phyloP scores from a whole-genome alignment of 2,888 invertebrate genomes.

The Rotaria macrura region DNA sequence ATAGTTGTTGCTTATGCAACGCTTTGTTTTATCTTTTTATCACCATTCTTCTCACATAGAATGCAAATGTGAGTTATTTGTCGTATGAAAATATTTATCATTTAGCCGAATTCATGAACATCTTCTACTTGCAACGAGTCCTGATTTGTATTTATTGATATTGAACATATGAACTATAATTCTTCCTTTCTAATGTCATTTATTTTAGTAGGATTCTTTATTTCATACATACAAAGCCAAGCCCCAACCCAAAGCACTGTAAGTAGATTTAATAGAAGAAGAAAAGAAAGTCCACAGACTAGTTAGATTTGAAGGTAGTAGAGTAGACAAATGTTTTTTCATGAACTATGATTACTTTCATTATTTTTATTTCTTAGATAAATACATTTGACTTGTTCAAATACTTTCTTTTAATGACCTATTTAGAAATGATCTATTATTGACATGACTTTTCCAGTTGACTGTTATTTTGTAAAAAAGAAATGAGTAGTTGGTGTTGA shows the following conservation, averaged over 20 bases:
- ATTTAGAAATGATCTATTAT: no score
- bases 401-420: no score
- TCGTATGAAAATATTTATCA: background rate
- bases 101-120: background rate
- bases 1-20: background rate
- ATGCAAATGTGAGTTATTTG: background rate
- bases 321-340: no score
- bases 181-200: background rate
- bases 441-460: no score
- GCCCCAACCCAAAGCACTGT: background rate
- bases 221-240: background rate
- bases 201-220: background rate
- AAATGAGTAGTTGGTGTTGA: no score
- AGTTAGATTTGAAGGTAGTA: no score
- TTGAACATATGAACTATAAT: background rate
- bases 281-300: no score
- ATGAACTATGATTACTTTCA: no score
- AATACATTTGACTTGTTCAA: no score
- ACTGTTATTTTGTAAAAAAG: no score
- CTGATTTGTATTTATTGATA: background rate
- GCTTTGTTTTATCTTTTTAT: background rate
- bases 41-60: background rate
- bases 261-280: background rate
- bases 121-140: background rate
- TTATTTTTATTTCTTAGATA: no score